These are phyloP conservation scores for Leiothrix lutea DNA, from an alignment of 2,113 vertebrate species.

Conservation along the genomic window DNA sequence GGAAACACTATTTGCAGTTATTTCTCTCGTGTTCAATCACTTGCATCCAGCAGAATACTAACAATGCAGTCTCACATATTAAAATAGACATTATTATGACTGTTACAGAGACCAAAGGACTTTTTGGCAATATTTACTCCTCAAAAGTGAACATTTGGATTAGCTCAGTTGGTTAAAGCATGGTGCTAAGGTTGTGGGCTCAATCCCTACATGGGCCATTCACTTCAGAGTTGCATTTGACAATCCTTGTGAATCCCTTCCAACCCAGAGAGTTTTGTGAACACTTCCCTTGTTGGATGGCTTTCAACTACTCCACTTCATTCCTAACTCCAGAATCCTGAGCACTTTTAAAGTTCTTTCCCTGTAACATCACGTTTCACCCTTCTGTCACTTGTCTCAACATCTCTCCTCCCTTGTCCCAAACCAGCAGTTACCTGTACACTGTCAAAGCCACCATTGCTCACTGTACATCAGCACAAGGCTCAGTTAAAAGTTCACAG, in stretches of 20 bases:
- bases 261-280: background rate
- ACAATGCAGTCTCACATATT: background rate
- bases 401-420: background rate
- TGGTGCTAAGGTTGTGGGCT: background rate
- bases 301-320: background rate
- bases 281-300: background rate
- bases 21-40: background rate
- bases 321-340: background rate
- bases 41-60: background rate
- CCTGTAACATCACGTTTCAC: background rate
- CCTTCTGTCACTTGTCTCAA: accelerated
- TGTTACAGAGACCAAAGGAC: background rate
- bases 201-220: background rate
- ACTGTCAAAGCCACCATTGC: background rate
- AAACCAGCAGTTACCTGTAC: background rate
- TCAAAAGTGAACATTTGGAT: background rate
- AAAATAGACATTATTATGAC: background rate
- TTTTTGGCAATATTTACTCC: background rate
- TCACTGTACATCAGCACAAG: background rate
- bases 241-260: background rate
- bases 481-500: background rate
- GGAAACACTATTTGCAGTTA: background rate
- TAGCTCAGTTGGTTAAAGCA: background rate
- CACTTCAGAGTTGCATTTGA: background rate
- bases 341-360: background rate